These are phyloP conservation scores for Boulengeromyrus knoepffleri DNA, from an alignment of 2,113 vertebrate species.

Conservation along the genomic window DNA sequence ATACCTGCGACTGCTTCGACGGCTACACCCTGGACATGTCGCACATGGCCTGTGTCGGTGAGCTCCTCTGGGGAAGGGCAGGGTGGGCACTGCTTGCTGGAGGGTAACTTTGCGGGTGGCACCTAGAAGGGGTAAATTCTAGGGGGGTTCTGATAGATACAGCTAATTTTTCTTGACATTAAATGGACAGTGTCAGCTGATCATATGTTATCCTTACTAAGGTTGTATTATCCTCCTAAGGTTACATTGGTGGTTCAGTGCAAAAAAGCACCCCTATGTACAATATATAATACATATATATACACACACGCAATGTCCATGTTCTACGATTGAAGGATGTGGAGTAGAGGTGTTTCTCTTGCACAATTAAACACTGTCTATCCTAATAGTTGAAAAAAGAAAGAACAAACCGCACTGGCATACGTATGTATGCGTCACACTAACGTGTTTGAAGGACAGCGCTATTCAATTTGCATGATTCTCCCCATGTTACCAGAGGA, in stretches of 20 bases:
- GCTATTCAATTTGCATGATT: not conserved
- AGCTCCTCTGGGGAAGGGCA: slow-evolving; percentile 32
- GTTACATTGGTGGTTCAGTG: not conserved
- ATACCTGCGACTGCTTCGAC: slow-evolving; percentile 95
- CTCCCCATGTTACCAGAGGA: not conserved
- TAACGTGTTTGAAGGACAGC: not conserved
- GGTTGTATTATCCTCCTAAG: not conserved
- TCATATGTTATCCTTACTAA: not conserved
- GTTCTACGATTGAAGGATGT: not conserved
- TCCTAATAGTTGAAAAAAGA: not conserved
- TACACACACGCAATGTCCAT: too few relatives aligned
- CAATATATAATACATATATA: not conserved
- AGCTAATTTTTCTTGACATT: not conserved
- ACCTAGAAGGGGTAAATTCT: not conserved
- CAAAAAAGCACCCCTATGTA: not conserved
- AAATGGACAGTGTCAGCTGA: not conserved
- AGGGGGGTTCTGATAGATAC: not conserved
- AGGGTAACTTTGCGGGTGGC: not conserved
- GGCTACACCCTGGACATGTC: slow-evolving; percentile 88
- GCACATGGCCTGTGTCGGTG: slow-evolving; percentile 91
- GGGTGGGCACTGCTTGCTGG: not conserved
- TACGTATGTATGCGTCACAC: not conserved
- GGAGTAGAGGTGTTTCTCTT: not conserved
- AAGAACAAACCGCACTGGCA: not conserved
- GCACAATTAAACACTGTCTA: not conserved